Percentiles rank a stretch among this genome's conserved stretches.
Evolutionary conservation across 53 echinoderm and acorn worm genomes (phyloP).

Genomic region (Patiria pectinifera): DNA sequence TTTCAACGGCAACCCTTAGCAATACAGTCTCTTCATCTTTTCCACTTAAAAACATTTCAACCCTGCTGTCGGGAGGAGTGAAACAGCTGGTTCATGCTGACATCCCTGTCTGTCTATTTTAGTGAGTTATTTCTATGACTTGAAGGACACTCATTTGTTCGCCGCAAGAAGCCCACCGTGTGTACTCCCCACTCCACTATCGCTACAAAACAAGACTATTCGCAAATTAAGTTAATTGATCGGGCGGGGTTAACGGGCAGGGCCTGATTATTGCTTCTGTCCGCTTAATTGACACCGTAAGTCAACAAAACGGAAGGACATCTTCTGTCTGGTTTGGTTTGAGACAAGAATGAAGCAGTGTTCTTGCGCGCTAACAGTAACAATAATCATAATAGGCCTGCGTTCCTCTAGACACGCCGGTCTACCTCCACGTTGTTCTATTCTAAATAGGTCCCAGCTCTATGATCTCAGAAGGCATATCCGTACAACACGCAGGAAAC

Average conservation of each 20-base stretch:
- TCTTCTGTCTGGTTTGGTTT: background rate
- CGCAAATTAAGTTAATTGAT: background rate
- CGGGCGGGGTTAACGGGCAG: background rate
- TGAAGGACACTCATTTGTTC: background rate
- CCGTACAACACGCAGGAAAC: no score
- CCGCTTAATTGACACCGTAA: background rate
- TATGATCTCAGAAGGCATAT: no score
- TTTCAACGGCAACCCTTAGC: no score
- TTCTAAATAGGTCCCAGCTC: no score
- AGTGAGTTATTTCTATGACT: background rate
- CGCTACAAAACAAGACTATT: background rate
- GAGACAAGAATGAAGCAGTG: background rate
- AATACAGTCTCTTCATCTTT: no score
- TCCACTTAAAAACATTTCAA: no score
- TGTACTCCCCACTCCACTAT: background rate
- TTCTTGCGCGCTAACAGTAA: background rate
- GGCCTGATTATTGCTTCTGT: background rate
- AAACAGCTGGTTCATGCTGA: no score
- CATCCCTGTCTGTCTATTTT: background rate
- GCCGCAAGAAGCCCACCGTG: no score
- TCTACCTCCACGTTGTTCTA: no score
- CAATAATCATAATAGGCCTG: no score
- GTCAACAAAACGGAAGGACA: background rate
- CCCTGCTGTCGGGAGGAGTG: no score
- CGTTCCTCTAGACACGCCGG: no score